A percentile compares a stretch with the other conserved stretches of the same genome.
phyloP scores from a whole-genome alignment of 2,888 invertebrate species.

The Tetropium fuscum region DNA sequence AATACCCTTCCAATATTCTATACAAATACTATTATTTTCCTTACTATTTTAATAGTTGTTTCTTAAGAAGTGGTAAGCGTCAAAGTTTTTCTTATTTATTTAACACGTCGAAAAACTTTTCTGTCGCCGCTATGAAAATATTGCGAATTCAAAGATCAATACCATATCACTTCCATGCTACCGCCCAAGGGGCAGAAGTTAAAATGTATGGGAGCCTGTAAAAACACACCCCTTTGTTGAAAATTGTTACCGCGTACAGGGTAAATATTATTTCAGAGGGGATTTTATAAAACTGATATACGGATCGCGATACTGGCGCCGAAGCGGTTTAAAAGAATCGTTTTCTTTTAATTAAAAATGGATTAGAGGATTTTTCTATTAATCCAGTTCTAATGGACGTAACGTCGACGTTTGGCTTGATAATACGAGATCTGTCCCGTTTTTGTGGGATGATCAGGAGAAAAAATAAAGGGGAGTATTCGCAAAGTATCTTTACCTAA shows the following conservation, averaged over 20 bases:
- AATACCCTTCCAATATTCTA: no score
- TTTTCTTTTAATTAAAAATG: slow-evolving; percentile 45
- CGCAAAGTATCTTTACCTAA: no score
- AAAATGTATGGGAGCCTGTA: slow-evolving; percentile 56
- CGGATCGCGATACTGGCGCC: slow-evolving; percentile 17
- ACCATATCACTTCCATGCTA: slow-evolving; percentile 36
- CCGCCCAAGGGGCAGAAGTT: slow-evolving; percentile 45
- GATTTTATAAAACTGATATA: slow-evolving; percentile 44
- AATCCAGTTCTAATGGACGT: slow-evolving; percentile 22
- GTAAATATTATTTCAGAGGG: slow-evolving; percentile 62
- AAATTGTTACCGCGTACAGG: slow-evolving; percentile 61
- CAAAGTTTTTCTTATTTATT: slow-evolving; percentile 26
- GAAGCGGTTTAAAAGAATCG: slow-evolving; percentile 24
- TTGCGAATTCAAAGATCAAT: slow-evolving; percentile 43
- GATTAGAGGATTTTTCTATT: slow-evolving; percentile 30
- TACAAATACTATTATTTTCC: no score
- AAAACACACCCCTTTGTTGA: slow-evolving; percentile 62
- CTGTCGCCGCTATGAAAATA: slow-evolving; percentile 33
- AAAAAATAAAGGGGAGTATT: no score
- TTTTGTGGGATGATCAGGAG: no score
- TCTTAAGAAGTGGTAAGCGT: no score
- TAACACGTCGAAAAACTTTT: slow-evolving; percentile 22
- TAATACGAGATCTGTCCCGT: no score
- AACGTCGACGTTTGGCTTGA: no score
- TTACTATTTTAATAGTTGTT: no score